These are phyloP conservation scores for Poeciliopsis turrubarensis DNA, from an alignment of 2,113 vertebrate genomes.

Conservation along the genomic window DNA sequence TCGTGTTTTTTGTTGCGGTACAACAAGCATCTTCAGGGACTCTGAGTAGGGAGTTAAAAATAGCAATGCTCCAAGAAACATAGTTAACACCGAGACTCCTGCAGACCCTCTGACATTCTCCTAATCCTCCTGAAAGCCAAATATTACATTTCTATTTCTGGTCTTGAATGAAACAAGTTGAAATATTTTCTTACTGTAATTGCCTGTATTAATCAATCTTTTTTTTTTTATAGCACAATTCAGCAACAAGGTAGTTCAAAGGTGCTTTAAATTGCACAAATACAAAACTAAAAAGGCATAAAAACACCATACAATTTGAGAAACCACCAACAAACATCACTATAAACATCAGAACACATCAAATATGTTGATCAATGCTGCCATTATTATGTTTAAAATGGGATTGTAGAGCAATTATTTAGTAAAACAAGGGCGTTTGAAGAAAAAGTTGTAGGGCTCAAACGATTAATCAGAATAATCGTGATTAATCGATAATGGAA, in stretches of 20 bases:
- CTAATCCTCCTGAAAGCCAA: neutral
- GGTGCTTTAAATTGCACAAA: too few species aligned
- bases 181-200: neutral
- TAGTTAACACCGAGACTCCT: conserved; percentile 47
- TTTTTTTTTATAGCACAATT: too few species aligned
- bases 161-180: neutral
- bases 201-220: neutral
- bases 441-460: neutral
- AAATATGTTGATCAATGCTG: too few species aligned
- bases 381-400: too few species aligned
- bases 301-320: too few species aligned
- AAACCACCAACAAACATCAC: too few species aligned
- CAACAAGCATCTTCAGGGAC: conserved; percentile 62
- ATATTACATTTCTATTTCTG: neutral
- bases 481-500: too few species aligned
- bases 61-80: conserved; percentile 60
- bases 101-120: neutral
- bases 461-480: too few species aligned
- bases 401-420: neutral
- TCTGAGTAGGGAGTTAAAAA: conserved; percentile 65
- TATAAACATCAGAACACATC: too few species aligned
- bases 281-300: too few species aligned
- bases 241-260: too few species aligned
- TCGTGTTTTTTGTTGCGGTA: conserved; percentile 52
- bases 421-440: neutral